Conservation (phyloP, 2,888 invertebrate genomes). For the Thera britannica region DNA sequence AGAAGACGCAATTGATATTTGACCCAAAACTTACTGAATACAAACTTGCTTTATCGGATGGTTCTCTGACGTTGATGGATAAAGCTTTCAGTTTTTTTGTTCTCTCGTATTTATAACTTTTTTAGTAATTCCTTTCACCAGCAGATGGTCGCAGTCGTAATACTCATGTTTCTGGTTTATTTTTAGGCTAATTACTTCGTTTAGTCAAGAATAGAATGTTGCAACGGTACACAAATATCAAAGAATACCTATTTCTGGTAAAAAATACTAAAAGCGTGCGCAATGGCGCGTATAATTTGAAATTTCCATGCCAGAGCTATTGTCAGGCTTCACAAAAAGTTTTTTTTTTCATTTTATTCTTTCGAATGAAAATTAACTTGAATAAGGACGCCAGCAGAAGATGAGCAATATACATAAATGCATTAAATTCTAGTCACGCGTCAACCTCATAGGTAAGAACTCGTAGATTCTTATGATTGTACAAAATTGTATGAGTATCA, state of each 20-base stretch:
- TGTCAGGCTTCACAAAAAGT: constrained; percentile 21
- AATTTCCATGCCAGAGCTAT: constrained; percentile 31
- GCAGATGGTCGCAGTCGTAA: constrained; percentile 23
- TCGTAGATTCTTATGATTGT: constrained; percentile 20
- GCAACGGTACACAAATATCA: constrained; percentile 14
- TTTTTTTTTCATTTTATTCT: not conserved
- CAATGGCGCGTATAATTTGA: constrained; percentile 30
- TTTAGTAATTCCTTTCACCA: constrained; percentile 8
- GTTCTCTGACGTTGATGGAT: constrained; percentile 15
- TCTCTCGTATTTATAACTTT: constrained; percentile 13
- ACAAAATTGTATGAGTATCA: constrained; percentile 34
- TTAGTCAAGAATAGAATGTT: constrained; percentile 14
- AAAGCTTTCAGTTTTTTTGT: constrained; percentile 1
- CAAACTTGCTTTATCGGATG: constrained; percentile 20
- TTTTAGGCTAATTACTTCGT: constrained; percentile 33
- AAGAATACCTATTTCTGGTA: constrained; percentile 5
- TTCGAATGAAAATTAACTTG: too few species aligned
- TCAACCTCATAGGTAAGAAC: constrained; percentile 24
- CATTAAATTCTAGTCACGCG: constrained; percentile 39
- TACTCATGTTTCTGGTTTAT: constrained; percentile 35
- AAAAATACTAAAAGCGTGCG: constrained; percentile 7
- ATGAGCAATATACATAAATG: constrained; percentile 16
- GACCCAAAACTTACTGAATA: constrained; percentile 44
- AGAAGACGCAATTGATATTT: constrained; percentile 53
- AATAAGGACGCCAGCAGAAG: too few species aligned